Percentiles rank a stretch among this genome's conserved stretches.
These are phyloP conservation scores for Nycteola revayana DNA, from an alignment of 2,888 invertebrate genomes.

Conservation along the genomic window DNA sequence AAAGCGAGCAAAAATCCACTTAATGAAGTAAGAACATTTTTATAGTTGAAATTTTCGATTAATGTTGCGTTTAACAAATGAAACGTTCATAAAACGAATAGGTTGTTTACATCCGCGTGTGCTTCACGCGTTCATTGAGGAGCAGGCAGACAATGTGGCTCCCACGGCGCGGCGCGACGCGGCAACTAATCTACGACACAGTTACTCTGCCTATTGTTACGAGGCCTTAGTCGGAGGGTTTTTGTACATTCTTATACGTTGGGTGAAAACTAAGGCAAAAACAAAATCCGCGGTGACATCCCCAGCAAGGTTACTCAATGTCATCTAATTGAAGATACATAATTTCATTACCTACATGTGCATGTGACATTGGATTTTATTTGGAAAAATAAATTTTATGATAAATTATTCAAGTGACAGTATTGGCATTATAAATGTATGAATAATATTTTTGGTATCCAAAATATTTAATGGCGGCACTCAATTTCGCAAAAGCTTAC, in stretches of 20 bases:
- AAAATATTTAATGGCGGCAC: slow-evolving; percentile 24
- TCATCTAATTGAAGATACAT: slow-evolving; percentile 8
- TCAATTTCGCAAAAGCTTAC: slow-evolving; percentile 27
- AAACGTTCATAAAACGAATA: too few species aligned
- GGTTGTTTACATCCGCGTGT: not conserved
- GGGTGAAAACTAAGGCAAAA: slow-evolving; percentile 60
- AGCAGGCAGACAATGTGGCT: slow-evolving; percentile 5
- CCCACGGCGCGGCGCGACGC: slow-evolving; percentile 27
- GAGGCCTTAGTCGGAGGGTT: slow-evolving; percentile 41
- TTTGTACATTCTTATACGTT: slow-evolving; percentile 54
- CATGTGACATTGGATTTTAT: too few species aligned
- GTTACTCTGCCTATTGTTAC: slow-evolving; percentile 45
- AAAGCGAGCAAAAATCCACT: too few species aligned
- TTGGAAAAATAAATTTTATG: too few species aligned
- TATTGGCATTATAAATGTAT: too few species aligned
- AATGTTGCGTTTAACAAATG: too few species aligned
- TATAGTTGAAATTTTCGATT: too few species aligned
- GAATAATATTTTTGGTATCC: slow-evolving; percentile 2
- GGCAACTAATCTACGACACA: slow-evolving; percentile 38
- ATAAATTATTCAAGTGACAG: too few species aligned
- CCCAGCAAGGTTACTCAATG: slow-evolving; percentile 21
- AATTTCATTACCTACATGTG: too few species aligned
- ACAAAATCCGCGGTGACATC: slow-evolving; percentile 27
- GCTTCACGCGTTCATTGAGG: not conserved
- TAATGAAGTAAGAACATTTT: too few species aligned